Base-by-base conservation (phyloP, 2,113 vertebrate species). In the Balaenoptera acutorostrata region DNA sequence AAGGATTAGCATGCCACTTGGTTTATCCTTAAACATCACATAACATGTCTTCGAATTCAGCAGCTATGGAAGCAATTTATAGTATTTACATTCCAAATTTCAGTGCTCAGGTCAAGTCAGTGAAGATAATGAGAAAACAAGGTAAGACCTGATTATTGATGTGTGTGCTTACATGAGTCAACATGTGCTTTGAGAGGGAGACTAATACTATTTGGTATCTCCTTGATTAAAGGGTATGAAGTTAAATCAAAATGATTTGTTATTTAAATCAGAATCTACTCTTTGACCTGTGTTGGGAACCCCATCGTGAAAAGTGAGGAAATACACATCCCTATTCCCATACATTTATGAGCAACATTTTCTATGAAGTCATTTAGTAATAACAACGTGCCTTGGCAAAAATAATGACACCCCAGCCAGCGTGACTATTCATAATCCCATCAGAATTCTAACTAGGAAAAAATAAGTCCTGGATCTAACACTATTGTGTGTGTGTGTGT, bases 191-290 rank as follows among this genome's bases (percentile, higher is more conserved):
- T 90, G 27, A 93, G 75, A 94, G n/a, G 29, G 74, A n/a, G 29
- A 57, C 57, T 69, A 11, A 83, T 46, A 81, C n/a, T 94, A 33
- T 61, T 90, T 88, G 23, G 11, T 86, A 83, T 82, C 61, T 55
- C 61, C 36, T 89, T 74, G 41, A 82, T 44, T 87, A 88, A 94
- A 84, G 46, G 8, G 18, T 80, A 33, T 95, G 49, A 95, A 87
- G 64, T 83, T 95, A 59, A n/a, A 69, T 49, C 20, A 39, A 83
- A 90, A 88, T 85, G 17, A 78, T 87, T 89, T 87, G 8, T 90
- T 92, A 92, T 46, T 93, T 92, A 93, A 95, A 88, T 94, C 33
- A 91, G n/a, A 88, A 89, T 93, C 23, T 93, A 87, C 8, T 64
- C 21, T 95, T 82, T 80, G n/a, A 95, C 23, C 20, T 83, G 14